Conservation (phyloP, 2,113 vertebrate genomes). For the Synodontis membranacea region DNA sequence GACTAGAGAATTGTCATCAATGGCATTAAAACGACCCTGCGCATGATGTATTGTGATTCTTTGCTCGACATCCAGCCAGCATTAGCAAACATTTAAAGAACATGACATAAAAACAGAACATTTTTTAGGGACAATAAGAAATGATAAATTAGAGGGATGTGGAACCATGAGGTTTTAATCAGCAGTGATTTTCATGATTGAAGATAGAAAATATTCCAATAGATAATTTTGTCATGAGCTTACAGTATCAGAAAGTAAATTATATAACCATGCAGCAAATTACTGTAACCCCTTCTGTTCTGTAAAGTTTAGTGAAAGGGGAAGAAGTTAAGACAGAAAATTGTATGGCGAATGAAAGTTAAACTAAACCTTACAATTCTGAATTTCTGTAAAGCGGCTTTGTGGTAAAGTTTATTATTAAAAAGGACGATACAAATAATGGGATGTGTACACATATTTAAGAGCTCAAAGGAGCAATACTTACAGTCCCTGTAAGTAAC, state of each 20-base stretch:
- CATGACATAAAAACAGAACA: background rate
- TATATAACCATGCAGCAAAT: background rate
- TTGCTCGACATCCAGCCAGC: background rate
- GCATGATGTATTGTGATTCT: background rate
- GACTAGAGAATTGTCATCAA: background rate
- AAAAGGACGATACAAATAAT: background rate
- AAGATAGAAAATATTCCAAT: background rate
- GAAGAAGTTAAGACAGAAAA: background rate
- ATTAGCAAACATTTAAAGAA: background rate
- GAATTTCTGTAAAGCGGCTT: background rate
- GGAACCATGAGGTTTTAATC: conserved; percentile 9
- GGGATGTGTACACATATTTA: background rate
- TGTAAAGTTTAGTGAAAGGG: background rate
- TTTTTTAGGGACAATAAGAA: background rate
- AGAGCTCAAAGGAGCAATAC: background rate
- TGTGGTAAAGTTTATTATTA: background rate
- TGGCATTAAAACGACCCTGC: background rate
- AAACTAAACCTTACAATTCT: background rate
- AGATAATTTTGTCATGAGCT: background rate
- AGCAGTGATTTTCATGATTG: background rate
- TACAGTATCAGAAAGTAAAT: background rate
- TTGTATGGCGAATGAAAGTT: background rate
- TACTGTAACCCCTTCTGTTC: no score
- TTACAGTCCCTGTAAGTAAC: background rate
- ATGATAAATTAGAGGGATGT: conserved; percentile 9